A percentile compares a stretch with the other conserved stretches of the same genome.
Conservation (phyloP, 1,140 invertebrate species). For the Megalonaias nervosa region DNA sequence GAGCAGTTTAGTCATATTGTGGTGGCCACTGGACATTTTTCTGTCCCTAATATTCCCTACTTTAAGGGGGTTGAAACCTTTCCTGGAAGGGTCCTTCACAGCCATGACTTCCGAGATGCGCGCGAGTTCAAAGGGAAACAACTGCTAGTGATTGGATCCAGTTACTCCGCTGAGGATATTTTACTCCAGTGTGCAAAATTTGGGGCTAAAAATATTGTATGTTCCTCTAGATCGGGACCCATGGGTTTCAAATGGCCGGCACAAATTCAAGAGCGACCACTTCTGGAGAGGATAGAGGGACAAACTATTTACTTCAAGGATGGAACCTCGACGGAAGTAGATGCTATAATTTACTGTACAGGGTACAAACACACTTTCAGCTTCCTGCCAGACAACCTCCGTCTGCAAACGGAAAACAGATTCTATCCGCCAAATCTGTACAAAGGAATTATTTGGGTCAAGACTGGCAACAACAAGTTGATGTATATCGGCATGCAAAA, state of each 20-base stretch:
- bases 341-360: slow-evolving; percentile 30
- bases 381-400: slow-evolving; percentile 21
- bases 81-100: slow-evolving; percentile 24
- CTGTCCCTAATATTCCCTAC: slow-evolving; percentile 7
- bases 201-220: slow-evolving; percentile 19
- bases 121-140: slow-evolving; percentile 23
- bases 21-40: slow-evolving; percentile 24
- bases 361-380: slow-evolving; percentile 29
- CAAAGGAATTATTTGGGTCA: slow-evolving; percentile 27
- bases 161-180: slow-evolving; percentile 30
- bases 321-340: slow-evolving; percentile 20
- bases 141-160: slow-evolving; percentile 16
- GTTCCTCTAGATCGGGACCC: slow-evolving; percentile 16
- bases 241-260: slow-evolving; percentile 28
- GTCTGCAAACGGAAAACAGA: slow-evolving; percentile 7
- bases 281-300: slow-evolving; percentile 14
- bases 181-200: slow-evolving; percentile 27
- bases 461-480: slow-evolving; percentile 30
- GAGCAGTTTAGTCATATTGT: slow-evolving; percentile 28
- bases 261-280: slow-evolving; percentile 22
- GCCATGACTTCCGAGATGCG: slow-evolving; percentile 31
- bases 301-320: slow-evolving; percentile 32
- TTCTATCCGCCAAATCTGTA: slow-evolving; percentile 29
- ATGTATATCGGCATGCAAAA: slow-evolving; percentile 32
- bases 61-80: slow-evolving; percentile 23